Base-by-base conservation (phyloP, 2,113 vertebrate genomes). In the Muntiacus muntjak region DNA sequence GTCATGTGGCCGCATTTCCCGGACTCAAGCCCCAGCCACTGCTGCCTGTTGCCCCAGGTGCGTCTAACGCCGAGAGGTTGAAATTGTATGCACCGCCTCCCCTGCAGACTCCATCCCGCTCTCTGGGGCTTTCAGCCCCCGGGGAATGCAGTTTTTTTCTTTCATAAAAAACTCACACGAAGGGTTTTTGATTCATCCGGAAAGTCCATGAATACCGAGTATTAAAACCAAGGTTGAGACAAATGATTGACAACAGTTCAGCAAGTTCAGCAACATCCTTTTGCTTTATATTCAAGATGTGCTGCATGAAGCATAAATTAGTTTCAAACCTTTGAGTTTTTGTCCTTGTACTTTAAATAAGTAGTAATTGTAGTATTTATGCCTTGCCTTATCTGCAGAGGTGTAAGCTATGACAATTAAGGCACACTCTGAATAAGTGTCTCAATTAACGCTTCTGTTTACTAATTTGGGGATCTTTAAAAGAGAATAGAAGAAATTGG, bases 141-240 rank as follows among this genome's bases (percentile, higher is more conserved):
- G 1, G 6, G 47, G 0, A 23, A 71, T 30, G 45, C 26, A 23
- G 54, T 76, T 82, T 58, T 26, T 76, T 57, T 45, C 1, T 30
- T 10, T 71, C 12, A 47, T 30, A 91, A 87, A 64, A 23, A 17
- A 6, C 71, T 2, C 12, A 33, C 7, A 40, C 13, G 40, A 79
- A 57, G 23, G 33, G 16, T 47, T 33, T 89, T 94, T 94, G 30
- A 67, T 67, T 82, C 40, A 43, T 5, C 79, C 1, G 13, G 2
- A 82, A 85, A 58, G 26, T 64, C 28, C 78, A 40, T 91, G 78
- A 94, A 95, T 43, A 50, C 3, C 1, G 3, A 93, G n/a, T 95
- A 85, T 93, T 92, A 92, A 96, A 96, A 89, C 43, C 74, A 91
- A 91, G n/a, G 64, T 33, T 76, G 45, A 94, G 47, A 88, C 19